Percentiles rank a stretch among this genome's conserved stretches.
Conservation (phyloP, 2,888 invertebrate genomes). For the Drosophila percnosoma region DNA sequence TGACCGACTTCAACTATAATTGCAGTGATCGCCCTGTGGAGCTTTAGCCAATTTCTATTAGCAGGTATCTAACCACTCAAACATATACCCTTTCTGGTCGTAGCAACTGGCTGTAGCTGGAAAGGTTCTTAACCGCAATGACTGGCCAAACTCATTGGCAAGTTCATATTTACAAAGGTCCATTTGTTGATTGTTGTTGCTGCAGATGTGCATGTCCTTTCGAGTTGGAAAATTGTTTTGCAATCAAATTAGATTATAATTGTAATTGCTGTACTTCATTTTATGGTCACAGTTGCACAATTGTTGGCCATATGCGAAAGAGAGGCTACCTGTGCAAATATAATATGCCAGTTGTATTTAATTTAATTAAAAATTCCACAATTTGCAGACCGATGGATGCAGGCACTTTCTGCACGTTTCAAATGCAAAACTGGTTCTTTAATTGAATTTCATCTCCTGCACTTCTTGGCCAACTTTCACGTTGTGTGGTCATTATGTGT, state of each 20-base stretch:
- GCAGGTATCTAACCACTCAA: slow-evolving; percentile 26
- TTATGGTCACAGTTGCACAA: slow-evolving; percentile 29
- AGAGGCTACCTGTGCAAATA: slow-evolving; percentile 24
- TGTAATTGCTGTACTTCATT: slow-evolving; percentile 61
- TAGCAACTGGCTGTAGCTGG: slow-evolving; percentile 15
- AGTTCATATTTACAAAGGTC: slow-evolving; percentile 23
- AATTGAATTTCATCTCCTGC: slow-evolving; percentile 24
- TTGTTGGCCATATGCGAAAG: background rate
- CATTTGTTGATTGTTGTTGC: background rate
- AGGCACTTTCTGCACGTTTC: slow-evolving; percentile 20
- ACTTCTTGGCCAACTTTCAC: background rate
- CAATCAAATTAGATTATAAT: slow-evolving; percentile 75
- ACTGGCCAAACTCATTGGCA: slow-evolving; percentile 58
- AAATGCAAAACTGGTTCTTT: slow-evolving; percentile 20
- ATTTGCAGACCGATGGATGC: slow-evolving; percentile 17
- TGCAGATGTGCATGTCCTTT: slow-evolving; percentile 52
- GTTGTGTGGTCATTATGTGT: background rate
- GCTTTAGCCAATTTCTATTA: slow-evolving; percentile 67
- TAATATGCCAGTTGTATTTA: slow-evolving; percentile 16
- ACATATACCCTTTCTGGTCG: background rate
- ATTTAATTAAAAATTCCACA: slow-evolving; percentile 37
- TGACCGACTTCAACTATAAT: slow-evolving; percentile 30
- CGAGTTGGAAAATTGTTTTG: slow-evolving; percentile 71
- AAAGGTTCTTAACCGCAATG: slow-evolving; percentile 51
- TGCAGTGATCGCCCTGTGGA: slow-evolving; percentile 64